These are phyloP conservation scores for Esox niger DNA, from an alignment of 2,113 vertebrate genomes.

Conservation along the genomic window DNA sequence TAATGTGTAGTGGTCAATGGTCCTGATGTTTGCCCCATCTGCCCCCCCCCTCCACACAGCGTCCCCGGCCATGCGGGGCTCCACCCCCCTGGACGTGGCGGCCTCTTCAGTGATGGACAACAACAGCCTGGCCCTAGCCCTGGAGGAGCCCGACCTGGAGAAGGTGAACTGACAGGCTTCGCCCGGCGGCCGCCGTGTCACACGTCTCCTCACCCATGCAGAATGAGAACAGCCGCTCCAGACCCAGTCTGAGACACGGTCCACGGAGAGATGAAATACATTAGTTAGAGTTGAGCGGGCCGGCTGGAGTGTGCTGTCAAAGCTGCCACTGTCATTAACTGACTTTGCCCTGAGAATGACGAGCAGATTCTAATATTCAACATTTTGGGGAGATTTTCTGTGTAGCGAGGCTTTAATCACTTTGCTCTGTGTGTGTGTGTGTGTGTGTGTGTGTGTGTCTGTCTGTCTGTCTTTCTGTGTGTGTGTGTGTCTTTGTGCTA, in stretches of 20 bases:
- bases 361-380: slow-evolving; percentile 1
- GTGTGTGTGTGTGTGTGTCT: slow-evolving; percentile 5
- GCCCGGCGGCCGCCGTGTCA: no score
- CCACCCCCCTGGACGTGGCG: slow-evolving; percentile 93
- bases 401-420: slow-evolving; percentile 26
- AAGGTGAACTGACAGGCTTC: slow-evolving; percentile 72
- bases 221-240: no score
- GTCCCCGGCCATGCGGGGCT: slow-evolving; percentile 94
- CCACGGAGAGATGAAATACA: slow-evolving; percentile 14
- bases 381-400: slow-evolving; percentile 17
- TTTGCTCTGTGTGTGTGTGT: neutral
- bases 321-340: slow-evolving; percentile 17
- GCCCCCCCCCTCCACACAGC: slow-evolving; percentile 64
- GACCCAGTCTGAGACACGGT: neutral
- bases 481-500: slow-evolving; percentile 25
- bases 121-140: slow-evolving; percentile 88
- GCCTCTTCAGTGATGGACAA: slow-evolving; percentile 99
- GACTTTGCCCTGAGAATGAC: slow-evolving; percentile 22
- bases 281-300: slow-evolving; percentile 19
- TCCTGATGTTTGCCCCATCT: no score
- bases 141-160: slow-evolving; percentile 93
- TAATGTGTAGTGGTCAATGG: no score
- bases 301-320: slow-evolving; percentile 24
- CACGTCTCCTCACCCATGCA: no score
- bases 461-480: slow-evolving; percentile 5